Percentiles rank a stretch among this genome's conserved stretches.
Evolutionary conservation across 2,888 invertebrate genomes (phyloP).

Genomic region (Saturnia pavonia): DNA sequence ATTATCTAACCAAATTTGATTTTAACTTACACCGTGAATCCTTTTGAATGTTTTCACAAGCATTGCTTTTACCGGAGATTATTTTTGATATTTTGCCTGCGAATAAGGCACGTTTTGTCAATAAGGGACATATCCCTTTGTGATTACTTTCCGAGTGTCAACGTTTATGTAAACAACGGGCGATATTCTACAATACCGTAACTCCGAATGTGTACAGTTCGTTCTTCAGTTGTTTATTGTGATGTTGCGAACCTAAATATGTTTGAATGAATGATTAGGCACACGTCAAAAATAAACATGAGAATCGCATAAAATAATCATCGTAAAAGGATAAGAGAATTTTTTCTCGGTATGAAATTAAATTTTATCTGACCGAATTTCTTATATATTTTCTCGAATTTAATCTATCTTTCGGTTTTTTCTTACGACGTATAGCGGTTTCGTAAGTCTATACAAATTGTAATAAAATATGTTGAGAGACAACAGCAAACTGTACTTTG

Average conservation of each 20-base stretch:
- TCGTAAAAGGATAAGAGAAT: slow-evolving; percentile 1
- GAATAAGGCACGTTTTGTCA: slow-evolving; percentile 73
- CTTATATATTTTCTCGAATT: neutral
- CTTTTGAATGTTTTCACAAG: neutral
- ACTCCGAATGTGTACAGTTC: neutral
- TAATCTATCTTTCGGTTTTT: neutral
- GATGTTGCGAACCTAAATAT: neutral
- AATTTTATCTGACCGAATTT: slow-evolving; percentile 2
- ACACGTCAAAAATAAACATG: neutral
- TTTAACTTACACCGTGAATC: neutral
- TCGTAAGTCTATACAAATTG: neutral
- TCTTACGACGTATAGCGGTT: neutral
- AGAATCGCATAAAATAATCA: slow-evolving; percentile 1
- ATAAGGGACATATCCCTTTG: slow-evolving; percentile 61
- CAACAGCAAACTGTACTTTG: neutral
- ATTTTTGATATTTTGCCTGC: slow-evolving; percentile 60
- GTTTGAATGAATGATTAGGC: slow-evolving; percentile 3
- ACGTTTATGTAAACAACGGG: slow-evolving; percentile 65
- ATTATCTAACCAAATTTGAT: neutral
- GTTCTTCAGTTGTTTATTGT: neutral
- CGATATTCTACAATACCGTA: slow-evolving; percentile 24
- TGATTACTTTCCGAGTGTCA: slow-evolving; percentile 71
- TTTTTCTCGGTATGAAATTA: slow-evolving; percentile 8
- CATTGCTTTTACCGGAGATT: slow-evolving; percentile 40
- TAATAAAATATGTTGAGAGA: neutral